Evolutionary conservation across 2,797 vertebrate species (phyloP).

Genomic region (Peromyscus eremicus): DNA sequence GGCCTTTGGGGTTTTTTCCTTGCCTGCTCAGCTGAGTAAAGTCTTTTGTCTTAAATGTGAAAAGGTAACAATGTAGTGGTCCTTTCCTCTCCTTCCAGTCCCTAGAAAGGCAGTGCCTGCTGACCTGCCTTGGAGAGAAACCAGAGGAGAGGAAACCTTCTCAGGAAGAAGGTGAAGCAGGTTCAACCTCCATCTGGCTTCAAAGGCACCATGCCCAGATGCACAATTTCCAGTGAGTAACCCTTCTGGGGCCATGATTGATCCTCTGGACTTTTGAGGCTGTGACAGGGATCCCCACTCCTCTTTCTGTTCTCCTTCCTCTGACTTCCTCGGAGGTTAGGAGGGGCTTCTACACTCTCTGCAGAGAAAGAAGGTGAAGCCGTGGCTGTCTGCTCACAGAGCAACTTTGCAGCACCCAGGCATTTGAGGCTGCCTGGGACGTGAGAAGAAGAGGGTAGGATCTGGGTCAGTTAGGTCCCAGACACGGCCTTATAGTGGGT

Average conservation of each 20-base stretch:
- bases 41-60: background rate
- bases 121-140: background rate
- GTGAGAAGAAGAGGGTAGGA: background rate
- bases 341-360: slow-evolving; percentile 38
- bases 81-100: background rate
- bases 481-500: background rate
- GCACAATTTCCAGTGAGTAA: slow-evolving; percentile 15
- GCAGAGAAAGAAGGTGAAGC: slow-evolving; percentile 65
- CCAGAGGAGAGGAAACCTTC: background rate
- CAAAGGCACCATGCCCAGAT: background rate
- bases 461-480: rapidly evolving
- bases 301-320: slow-evolving; percentile 50
- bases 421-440: background rate
- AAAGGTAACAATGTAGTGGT: background rate
- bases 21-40: background rate
- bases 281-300: slow-evolving; percentile 10
- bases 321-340: slow-evolving; percentile 50
- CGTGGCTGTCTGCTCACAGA: background rate
- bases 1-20: background rate
- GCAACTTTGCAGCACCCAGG: background rate
- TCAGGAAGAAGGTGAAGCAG: too few species aligned
- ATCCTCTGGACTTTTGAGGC: slow-evolving; percentile 63
- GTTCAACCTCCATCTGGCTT: background rate
- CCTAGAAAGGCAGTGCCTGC: too few species aligned
- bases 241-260: slow-evolving; percentile 27